A percentile compares a stretch with the other conserved stretches of the same genome.
These are phyloP conservation scores for Hemiprocne comata DNA, from an alignment of 2,113 vertebrate species.

Conservation along the genomic window DNA sequence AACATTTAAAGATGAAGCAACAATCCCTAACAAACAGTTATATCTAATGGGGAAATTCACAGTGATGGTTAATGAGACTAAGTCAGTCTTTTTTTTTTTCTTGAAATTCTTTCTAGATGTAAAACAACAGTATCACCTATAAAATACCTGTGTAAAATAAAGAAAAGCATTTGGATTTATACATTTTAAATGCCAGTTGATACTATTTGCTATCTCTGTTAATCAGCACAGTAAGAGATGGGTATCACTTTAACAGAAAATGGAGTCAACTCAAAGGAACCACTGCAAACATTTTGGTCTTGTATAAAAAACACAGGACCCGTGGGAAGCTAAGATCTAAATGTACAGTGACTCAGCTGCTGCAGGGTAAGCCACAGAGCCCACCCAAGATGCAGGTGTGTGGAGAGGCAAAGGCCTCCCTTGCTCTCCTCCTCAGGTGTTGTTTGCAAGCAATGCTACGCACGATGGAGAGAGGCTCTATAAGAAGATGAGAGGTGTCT, in stretches of 20 bases:
- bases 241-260: not conserved
- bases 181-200: not conserved
- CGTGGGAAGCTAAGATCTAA: not conserved
- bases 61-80: not conserved
- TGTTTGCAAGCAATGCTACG: not conserved
- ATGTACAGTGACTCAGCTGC: not conserved
- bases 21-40: not conserved
- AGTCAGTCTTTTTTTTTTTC: not conserved
- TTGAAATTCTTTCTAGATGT: not conserved
- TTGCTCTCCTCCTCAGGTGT: not conserved
- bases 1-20: not conserved
- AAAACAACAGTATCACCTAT: not conserved
- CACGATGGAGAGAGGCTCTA: fast-evolving
- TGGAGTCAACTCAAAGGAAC: not conserved
- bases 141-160: not conserved
- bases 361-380: not conserved
- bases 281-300: not conserved
- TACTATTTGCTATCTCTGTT: not conserved
- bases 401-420: not conserved
- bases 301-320: not conserved
- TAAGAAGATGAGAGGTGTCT: not conserved
- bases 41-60: not conserved
- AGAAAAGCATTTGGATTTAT: not conserved
- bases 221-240: not conserved
- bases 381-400: fast-evolving